Evolutionary conservation across 2,888 invertebrate species (phyloP).

Genomic region (Drosophila anomelani): DNA sequence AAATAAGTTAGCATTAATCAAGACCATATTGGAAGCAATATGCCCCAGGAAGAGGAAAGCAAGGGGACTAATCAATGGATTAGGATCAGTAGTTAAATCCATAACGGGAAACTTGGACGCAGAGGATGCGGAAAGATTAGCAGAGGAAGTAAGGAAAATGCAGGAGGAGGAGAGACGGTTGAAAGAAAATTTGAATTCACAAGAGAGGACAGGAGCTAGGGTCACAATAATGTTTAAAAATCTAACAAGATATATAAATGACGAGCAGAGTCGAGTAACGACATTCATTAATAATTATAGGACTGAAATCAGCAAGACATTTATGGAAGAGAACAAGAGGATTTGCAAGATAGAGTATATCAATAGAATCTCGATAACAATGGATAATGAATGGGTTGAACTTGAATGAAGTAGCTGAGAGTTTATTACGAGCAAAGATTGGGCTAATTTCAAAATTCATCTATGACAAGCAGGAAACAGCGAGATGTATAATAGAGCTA

Average conservation of each 20-base stretch:
- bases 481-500: no score
- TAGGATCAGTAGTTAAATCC: no score
- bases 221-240: no score
- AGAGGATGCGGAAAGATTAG: background rate
- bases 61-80: no score
- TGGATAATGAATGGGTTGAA: background rate
- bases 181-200: background rate
- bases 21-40: no score
- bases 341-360: background rate
- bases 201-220: background rate
- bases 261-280: background rate
- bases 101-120: background rate
- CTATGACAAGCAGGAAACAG: no score
- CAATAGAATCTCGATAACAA: slow-evolving; percentile 1
- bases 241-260: no score
- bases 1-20: no score
- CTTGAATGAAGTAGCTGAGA: no score
- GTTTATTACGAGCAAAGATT: no score
- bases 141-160: background rate
- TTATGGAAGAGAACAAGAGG: background rate
- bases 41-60: no score
- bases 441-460: no score
- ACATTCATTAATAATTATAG: background rate
- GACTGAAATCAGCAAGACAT: background rate
- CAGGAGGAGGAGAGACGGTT: background rate